A percentile compares a stretch with the other conserved stretches of the same genome.
These are phyloP conservation scores for Osmoderma eremita DNA, from an alignment of 2,888 invertebrate genomes.

Conservation along the genomic window DNA sequence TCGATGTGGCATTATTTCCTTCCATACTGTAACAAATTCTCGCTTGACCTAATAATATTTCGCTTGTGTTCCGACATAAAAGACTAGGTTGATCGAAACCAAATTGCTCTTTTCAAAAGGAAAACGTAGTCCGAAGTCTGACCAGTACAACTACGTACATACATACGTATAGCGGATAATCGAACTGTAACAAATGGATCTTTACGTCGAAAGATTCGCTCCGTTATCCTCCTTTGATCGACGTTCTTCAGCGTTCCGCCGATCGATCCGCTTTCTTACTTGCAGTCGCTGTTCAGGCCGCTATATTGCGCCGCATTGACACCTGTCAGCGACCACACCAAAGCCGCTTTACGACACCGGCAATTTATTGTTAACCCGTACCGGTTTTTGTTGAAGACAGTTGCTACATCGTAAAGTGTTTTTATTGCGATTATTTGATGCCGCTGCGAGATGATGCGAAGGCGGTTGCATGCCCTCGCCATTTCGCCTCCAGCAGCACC, in stretches of 20 bases:
- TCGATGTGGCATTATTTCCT: no score
- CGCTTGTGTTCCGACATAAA: no score
- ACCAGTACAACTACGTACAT: slow-evolving; percentile 6
- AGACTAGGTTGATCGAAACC: not conserved
- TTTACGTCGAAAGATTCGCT: slow-evolving; percentile 8
- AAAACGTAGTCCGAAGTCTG: slow-evolving; percentile 13
- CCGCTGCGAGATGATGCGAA: slow-evolving; percentile 42
- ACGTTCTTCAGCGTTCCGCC: slow-evolving; percentile 33
- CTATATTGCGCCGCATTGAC: slow-evolving; percentile 46
- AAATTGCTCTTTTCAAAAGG: slow-evolving; percentile 20
- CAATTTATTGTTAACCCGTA: slow-evolving; percentile 47
- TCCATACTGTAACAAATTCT: no score
- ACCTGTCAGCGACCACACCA: slow-evolving; percentile 50
- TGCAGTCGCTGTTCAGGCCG: slow-evolving; percentile 41
- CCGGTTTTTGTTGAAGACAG: slow-evolving; percentile 45
- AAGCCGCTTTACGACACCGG: slow-evolving; percentile 48
- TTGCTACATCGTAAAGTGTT: slow-evolving; percentile 46
- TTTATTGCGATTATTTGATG: slow-evolving; percentile 46
- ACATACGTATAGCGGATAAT: no score
- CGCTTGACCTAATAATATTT: no score
- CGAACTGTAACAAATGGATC: slow-evolving; percentile 23
- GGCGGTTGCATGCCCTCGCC: slow-evolving; percentile 45
- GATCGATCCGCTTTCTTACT: slow-evolving; percentile 40
- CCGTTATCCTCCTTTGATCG: slow-evolving; percentile 33
- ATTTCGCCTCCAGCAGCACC: slow-evolving; percentile 38